Evolutionary conservation across 2,888 invertebrate species (phyloP), one percentile per base, ranked within the genome.

Genomic region (Argyresthia albistria): DNA sequence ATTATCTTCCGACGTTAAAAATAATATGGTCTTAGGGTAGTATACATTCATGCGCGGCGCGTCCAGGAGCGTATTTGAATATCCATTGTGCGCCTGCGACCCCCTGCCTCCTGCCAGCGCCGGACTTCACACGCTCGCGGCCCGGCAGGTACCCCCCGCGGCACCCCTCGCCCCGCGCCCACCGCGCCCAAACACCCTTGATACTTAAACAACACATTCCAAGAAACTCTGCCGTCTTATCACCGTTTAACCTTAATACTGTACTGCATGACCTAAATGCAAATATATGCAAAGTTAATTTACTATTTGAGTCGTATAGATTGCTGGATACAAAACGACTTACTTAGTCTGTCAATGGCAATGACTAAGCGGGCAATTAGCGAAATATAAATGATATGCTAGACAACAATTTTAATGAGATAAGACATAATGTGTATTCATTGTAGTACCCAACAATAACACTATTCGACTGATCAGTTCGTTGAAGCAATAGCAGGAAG

Each of bases 21-120:
- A 87, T 86, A 86, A 86, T 86, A 83, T 77, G 84, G 84, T 82
- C 83, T 81, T 86, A 81, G 86, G 82, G 87, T 80, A 80, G 76
- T 78, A 80, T 64, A 80, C 80, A 84, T 84, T 86, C 79, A 83
- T 78, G 80, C 77, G 75, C 73, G 80, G 74, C 75, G 66, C 79
- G 87, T 86, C 87, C 86, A 87, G 76, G 84, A 80, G 84, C 76
- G 83, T 70, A 83, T 83, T 82, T 80, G 82, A 87, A 87, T 87
- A 82, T 78, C 65, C 61, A 64, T 70, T 83, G 25, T 82, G 76
- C 80, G 63, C 54, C 82, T 81, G 76, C 79, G 63, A 54, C 81
- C 80, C 37, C 60, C 57, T 58, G 67, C 73, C 80, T 82, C 70
- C 74, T 76, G 75, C 70, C 67, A 66, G 77, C 69, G 71, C 80